Percentiles rank a stretch among this genome's conserved stretches.
Evolutionary conservation across 2,888 invertebrate genomes (phyloP).

Genomic region (Trileptium ribeirensis): DNA sequence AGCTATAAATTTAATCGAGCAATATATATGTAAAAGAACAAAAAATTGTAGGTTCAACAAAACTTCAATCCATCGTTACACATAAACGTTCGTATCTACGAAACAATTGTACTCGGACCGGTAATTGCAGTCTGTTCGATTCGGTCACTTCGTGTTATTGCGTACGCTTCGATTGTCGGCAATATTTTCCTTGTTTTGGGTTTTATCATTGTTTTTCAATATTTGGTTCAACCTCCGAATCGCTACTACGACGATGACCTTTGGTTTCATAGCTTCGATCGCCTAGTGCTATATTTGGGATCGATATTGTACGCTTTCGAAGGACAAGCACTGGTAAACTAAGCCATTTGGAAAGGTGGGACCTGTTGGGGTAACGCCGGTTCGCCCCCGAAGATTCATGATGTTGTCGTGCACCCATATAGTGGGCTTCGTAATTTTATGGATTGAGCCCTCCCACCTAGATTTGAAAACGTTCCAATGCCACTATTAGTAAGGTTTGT

Average conservation of each 20-base stretch:
- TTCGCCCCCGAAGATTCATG: too few species aligned
- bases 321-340: slow-evolving; percentile 63
- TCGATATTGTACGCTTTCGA: slow-evolving; percentile 88
- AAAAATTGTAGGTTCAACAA: too few species aligned
- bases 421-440: too few species aligned
- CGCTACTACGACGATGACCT: background rate
- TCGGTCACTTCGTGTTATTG: background rate
- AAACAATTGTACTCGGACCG: background rate
- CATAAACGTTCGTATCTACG: background rate
- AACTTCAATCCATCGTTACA: too few species aligned
- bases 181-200: slow-evolving; percentile 72
- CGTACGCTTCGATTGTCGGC: slow-evolving; percentile 55
- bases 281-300: slow-evolving; percentile 75
- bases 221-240: slow-evolving; percentile 66
- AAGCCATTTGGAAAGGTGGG: too few species aligned
- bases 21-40: too few species aligned
- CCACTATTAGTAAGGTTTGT: too few species aligned
- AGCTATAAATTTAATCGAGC: too few species aligned
- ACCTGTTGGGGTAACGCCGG: too few species aligned
- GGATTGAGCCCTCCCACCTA: too few species aligned
- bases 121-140: background rate
- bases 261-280: background rate
- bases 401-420: too few species aligned
- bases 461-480: too few species aligned
- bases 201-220: slow-evolving; percentile 72